Base-by-base conservation (phyloP, 2,888 invertebrate genomes). In the Chloromyia formosa region DNA sequence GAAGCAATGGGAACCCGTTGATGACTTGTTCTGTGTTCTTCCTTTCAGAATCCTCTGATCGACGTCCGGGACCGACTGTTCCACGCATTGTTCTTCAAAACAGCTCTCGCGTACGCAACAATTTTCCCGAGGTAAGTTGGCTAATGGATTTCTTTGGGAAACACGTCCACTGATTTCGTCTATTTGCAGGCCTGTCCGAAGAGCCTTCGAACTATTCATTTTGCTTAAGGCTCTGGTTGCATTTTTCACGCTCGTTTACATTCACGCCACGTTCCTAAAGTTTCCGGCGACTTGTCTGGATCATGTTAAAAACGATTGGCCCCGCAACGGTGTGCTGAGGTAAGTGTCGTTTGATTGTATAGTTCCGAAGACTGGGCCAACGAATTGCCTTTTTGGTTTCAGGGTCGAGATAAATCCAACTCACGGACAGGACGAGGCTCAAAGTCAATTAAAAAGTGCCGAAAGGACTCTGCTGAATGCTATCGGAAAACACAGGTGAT, bases 221-320 rank as follows among this genome's bases (percentile, higher is more conserved):
- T 79, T 83, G 75, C 84, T 88, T 18, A 88, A 93, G 90, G 95
- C 95, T 1, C 85, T 95, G 78, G 82, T 91, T 73, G 94, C 96
- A 73, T 93, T 99, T 85, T 94, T 94, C 82, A 93, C 96, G 68
- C 88, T 98, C 80, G 92, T 94, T 64, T 98, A 98, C 84, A 96
- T 99, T 82, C 99, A 99, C 83, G 90, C 95, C 83, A 93, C 94
- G 77, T 97, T 98, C 86, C 95, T 96, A 61, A 91, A 94, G 81
- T 91, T 95, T 77, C 97, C 98, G 7, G 94, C 95, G 73, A 95
- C 95, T 80, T 99, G 99, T 84, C 88, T 99, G 80, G 92, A 95
- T 82, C 92, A 94, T 84, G 91, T 97, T 42, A 91, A 93, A 82
- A 90, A 93, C 78, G 90, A 92, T 12, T 99, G 98, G 98, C 98